Conservation (phyloP, 2,888 invertebrate species). For the Holacanthella duospinosa region DNA sequence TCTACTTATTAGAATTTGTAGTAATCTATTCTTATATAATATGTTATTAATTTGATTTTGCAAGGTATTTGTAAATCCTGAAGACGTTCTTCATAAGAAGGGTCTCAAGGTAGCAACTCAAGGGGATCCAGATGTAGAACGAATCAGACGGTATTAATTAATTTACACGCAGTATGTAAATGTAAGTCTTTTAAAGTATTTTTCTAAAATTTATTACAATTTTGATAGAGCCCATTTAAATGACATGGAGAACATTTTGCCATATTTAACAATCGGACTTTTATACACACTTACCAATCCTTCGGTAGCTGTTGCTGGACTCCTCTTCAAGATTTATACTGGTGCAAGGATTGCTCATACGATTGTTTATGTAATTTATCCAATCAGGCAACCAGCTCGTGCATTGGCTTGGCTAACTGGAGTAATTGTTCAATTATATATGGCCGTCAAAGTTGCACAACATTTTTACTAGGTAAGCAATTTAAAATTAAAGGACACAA, state of each 20-base stretch:
- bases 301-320: constrained; percentile 44
- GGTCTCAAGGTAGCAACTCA: constrained; percentile 42
- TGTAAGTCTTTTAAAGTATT: too few species aligned
- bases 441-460: constrained; percentile 41
- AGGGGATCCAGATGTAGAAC: constrained; percentile 47
- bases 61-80: constrained; percentile 49
- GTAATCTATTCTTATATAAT: too few species aligned
- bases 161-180: too few species aligned
- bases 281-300: constrained; percentile 54
- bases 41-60: too few species aligned
- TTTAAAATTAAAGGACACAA: too few species aligned
- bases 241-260: constrained; percentile 53
- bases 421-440: constrained; percentile 45
- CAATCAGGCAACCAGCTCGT: constrained; percentile 40
- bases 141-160: constrained; percentile 48
- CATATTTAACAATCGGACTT: constrained; percentile 52
- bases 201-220: too few species aligned
- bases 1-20: too few species aligned
- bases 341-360: constrained; percentile 52
- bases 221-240: constrained; percentile 62
- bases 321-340: constrained; percentile 51
- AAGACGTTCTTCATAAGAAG: constrained; percentile 42
- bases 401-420: constrained; percentile 45
- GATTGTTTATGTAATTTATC: constrained; percentile 49
- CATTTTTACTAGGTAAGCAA: constrained; percentile 16